Evolutionary conservation across 2,888 invertebrate genomes (phyloP), one percentile per base, ranked within the genome.

Genomic region (Ischnus inquisitorius): DNA sequence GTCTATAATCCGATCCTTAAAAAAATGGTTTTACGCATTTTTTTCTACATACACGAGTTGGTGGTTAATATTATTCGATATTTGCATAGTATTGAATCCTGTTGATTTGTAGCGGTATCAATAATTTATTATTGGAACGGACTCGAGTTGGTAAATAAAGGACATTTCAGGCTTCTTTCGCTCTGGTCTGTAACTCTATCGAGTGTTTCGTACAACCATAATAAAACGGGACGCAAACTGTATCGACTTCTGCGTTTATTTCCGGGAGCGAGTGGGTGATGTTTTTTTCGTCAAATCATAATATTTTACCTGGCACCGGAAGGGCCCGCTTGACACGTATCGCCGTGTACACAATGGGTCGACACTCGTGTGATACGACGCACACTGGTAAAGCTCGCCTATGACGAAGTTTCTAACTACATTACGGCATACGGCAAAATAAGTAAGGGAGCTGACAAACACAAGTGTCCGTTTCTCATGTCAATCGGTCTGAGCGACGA

Each of bases 381-480:
- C 54, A 41, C 64, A 34, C 39, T 19, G 39, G 34, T 19, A 39
- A 64, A 41, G 16, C 64, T 16, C 19, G 39, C 39, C 16, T 64
- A 34, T 16, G n/a, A 8, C 64, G 19, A 64, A 39, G 64, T 39
- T 19, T 39, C 64, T 22, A 51, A 64, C 75, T 64, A 51, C 48
- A 25, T 48, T 46, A 64, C 39, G 80, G 43, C 67, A 54, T 62
- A 46, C 39, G 12, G 14, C n/a, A 14, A 41, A 72, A 64, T 14
- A 54, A 62, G 77, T 43, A 83, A 64, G 74, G 72, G 39, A 69
- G 79, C 86, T 90, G 90, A 90, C 90, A 89, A 82, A 62, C 86
- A 86, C 91, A 91, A 90, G 88, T 90, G 91, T 85, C 77, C 86
- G 86, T 88, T 93, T 93, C 91, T 88, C 92, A 93, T 88, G 92